Evolutionary conservation across 2,888 invertebrate species (phyloP), one percentile per base, ranked within the genome.

Genomic region (Caenorhabditis sp.): DNA sequence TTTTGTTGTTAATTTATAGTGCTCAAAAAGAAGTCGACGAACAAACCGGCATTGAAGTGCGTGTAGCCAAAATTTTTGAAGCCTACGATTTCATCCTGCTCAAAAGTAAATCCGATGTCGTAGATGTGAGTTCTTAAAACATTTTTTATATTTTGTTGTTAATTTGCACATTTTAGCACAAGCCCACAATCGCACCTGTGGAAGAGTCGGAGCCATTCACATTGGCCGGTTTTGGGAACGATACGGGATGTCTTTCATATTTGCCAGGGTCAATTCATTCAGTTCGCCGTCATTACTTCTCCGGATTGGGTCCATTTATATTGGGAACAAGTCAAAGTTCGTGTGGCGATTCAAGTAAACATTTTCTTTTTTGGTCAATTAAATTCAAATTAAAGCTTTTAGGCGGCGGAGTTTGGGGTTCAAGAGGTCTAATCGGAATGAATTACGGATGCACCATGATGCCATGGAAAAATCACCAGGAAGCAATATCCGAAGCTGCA

Each of bases 301-400:
- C 17, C 50, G 27, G n/a, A 52, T 24, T 76, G 79, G 79, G 79
- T 7, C 79, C 79, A 11, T 79, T 79, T 32, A 76, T 79, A 70
- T 55, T 79, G 68, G 79, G 79, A 4, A 79, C 62, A 17, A 26
- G 78, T 56, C 48, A 2, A 62, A 80, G 79, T 70, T 70, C 68
- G 20, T 35, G 53, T 17, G 74, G 74, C 2, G 79, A 80, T 59
- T 80, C 79, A 73, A 79, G 79, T 79, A 80, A 79, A 55, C 17
- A 66, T 76, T 58, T 56, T 75, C 20, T 56, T 80, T 63, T 56
- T 74, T 59, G 56, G 46, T 80, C 58, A 75, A 76, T 79, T 63
- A 52, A 80, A 75, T 62, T 73, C 48, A 72, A 72, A 35, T 8
- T 68, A 52, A 77, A 76, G n/a, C 56, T 75, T 80, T 74, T 80